Percentiles rank a stretch among this genome's conserved stretches.
phyloP scores from a whole-genome alignment of 1,140 invertebrate genomes.

The Papilio glaucus region DNA sequence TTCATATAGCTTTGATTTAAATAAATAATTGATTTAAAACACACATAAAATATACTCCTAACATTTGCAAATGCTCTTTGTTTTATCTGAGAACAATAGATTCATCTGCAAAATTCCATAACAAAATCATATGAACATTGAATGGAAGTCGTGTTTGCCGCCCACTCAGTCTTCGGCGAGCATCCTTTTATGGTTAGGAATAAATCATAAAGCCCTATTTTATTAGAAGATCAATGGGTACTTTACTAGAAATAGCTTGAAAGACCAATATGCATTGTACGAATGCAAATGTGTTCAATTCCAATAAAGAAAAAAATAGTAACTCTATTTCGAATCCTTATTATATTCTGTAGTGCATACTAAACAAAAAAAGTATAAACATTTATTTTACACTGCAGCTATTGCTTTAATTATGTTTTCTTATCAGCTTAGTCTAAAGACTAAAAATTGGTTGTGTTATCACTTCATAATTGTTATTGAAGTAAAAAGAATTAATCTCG shows the following conservation, averaged over 20 bases:
- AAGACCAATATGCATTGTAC: conserved; percentile 21
- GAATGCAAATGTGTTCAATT: background rate
- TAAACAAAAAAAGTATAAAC: too few relatives aligned
- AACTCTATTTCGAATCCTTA: background rate
- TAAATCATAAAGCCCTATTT: conserved; percentile 35
- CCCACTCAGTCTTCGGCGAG: conserved; percentile 9
- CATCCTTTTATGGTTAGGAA: conserved; percentile 32
- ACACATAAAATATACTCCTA: background rate
- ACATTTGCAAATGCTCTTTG: background rate
- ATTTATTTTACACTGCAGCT: too few relatives aligned
- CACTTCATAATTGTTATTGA: too few relatives aligned
- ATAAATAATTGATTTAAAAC: background rate
- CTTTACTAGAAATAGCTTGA: conserved; percentile 30
- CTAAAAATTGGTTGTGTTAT: too few relatives aligned
- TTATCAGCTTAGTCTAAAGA: too few relatives aligned
- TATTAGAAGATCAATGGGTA: conserved; percentile 30
- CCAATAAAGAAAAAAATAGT: background rate
- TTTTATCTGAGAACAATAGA: conserved; percentile 13
- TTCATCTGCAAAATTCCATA: conserved; percentile 20
- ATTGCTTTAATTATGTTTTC: too few relatives aligned
- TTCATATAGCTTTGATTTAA: background rate
- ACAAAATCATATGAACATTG: conserved; percentile 23
- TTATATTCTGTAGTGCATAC: too few relatives aligned
- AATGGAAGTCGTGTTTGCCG: conserved; percentile 28
- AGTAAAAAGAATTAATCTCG: too few relatives aligned